Evolutionary conservation across 2,113 vertebrate genomes (phyloP).

Genomic region (Empidonax alnorum): DNA sequence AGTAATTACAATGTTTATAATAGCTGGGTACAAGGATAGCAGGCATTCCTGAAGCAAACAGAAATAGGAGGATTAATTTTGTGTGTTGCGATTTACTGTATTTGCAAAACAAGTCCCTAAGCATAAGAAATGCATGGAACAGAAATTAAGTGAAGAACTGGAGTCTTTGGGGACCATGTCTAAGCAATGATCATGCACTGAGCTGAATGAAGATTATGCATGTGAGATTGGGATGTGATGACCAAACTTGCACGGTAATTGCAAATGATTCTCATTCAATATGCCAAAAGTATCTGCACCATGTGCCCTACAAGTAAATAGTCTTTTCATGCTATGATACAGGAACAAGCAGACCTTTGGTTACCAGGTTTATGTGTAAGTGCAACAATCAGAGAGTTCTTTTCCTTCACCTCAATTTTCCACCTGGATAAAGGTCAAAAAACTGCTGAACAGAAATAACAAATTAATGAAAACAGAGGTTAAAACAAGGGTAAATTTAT

Average conservation of each 20-base stretch:
- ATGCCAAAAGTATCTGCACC: neutral
- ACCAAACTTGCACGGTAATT: neutral
- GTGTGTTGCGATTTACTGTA: neutral
- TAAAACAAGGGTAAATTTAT: slow-evolving; percentile 36
- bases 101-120: neutral
- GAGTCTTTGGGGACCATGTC: neutral
- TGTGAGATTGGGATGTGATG: neutral
- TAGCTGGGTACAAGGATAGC: neutral
- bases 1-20: slow-evolving; percentile 58
- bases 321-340: neutral
- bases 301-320: neutral
- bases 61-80: slow-evolving; percentile 15
- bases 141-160: neutral
- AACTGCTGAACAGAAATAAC: slow-evolving; percentile 13
- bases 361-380: neutral
- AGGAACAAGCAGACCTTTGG: neutral
- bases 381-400: neutral
- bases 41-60: slow-evolving; percentile 25
- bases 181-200: neutral
- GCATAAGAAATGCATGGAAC: neutral
- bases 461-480: slow-evolving; percentile 31
- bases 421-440: slow-evolving; percentile 32
- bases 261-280: neutral
- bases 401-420: slow-evolving; percentile 36
- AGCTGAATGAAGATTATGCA: neutral